A percentile compares a stretch with the other conserved stretches of the same genome.
Conservation (phyloP, 2,113 vertebrate genomes). For the Bujurquina vittata region DNA sequence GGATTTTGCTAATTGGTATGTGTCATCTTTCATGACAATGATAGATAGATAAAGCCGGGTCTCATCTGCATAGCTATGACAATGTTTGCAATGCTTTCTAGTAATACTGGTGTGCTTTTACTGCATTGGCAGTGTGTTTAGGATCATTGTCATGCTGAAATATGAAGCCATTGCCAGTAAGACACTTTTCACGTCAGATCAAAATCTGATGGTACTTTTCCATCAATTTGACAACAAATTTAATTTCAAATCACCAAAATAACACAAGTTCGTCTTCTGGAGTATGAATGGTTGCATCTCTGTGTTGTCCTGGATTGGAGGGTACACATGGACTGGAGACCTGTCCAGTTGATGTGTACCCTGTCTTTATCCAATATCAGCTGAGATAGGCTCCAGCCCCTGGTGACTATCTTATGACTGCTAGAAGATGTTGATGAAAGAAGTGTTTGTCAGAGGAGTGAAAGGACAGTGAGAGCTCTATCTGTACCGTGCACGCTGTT, state of each 20-base stretch:
- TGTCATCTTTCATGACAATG: too few species aligned
- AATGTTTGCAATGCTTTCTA: too few species aligned
- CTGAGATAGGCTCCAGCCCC: not conserved
- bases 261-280: rapidly evolving
- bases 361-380: not conserved
- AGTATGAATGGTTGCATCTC: not conserved
- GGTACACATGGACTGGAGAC: not conserved
- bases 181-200: rapidly evolving
- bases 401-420: not conserved
- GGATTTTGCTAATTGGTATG: too few species aligned
- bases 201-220: not conserved
- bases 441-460: conserved; percentile 1
- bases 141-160: not conserved
- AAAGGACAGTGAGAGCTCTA: conserved; percentile 4
- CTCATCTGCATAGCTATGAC: too few species aligned
- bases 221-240: not conserved
- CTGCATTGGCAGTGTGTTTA: not conserved
- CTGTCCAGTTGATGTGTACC: not conserved
- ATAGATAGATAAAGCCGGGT: too few species aligned
- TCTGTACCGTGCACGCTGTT: conserved; percentile 1
- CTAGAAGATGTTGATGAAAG: not conserved
- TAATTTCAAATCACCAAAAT: not conserved
- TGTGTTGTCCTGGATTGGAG: not conserved
- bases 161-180: not conserved
- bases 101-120: too few species aligned